Evolutionary conservation across 2,797 vertebrate genomes (phyloP), one percentile per base, ranked within the genome.

Genomic region (Molossus molossus): DNA sequence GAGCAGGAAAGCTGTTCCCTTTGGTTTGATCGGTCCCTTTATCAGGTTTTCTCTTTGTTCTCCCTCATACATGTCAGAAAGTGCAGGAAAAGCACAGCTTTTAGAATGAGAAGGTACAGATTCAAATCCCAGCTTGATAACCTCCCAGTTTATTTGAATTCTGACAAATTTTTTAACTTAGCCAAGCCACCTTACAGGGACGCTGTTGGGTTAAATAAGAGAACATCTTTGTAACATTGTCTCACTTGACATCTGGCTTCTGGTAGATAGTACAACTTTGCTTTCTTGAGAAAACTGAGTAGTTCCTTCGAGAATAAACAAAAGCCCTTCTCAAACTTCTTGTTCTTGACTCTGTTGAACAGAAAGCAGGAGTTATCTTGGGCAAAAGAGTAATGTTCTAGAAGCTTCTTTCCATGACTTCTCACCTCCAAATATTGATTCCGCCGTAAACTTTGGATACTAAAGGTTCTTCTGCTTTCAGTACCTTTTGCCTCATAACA

Each of bases 1-100:
- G 40, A 76, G 29, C 29, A 40, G 45, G 18, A 62, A 75, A 57
- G 10, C 29, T 45, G 5, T 87, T 90, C 14, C n/a, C 21, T 70
- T 45, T 81, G 70, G 25, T 77, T 91, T 60, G 15, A 45, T 85
- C 1, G 48, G 25, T 88, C 53, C 25, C 29, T 58, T 76, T 9
- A 8, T 95, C 27, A 4, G 55, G n/a, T 94, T 95, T 94, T 79
- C 33, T 75, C 33, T 91, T 93, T 82, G 37, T 87, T 87, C 12
- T 76, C 48, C 45, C 23, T 72, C 27, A 55, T 50, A 12, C 21
- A 27, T 37, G 70, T 89, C 5, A 27, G 50, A 82, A 48, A 87
- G 7, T 73, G 27, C 79, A 27, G 64, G 53, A 87, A 50, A 94
- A 93, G 17, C 40, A 37, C 15, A 83, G 67, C 64, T 21, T 93